phyloP scores from a whole-genome alignment of 2,888 invertebrate genomes.

The Sphaerolaimus hirsutus region DNA sequence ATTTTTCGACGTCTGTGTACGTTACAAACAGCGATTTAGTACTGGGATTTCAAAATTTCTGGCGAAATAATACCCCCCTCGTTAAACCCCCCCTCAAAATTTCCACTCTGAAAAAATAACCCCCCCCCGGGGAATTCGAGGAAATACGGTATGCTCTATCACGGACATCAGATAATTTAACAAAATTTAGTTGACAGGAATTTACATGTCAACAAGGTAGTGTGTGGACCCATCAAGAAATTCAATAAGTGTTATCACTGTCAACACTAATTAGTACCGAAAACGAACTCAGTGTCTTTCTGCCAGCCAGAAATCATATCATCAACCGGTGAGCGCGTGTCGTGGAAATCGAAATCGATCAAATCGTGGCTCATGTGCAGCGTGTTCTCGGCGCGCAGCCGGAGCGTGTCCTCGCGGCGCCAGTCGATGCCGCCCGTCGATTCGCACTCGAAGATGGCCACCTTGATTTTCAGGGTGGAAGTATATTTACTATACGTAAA shows the following conservation, averaged over 20 bases:
- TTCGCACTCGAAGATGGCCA: constrained; percentile 95
- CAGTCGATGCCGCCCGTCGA: constrained; percentile 49
- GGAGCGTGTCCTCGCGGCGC: constrained; percentile 16
- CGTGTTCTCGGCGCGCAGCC: background rate
- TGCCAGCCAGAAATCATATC: constrained; percentile 1
- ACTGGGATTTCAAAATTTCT: no score
- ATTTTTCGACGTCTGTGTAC: no score
- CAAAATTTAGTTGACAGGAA: no score
- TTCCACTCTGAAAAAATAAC: no score
- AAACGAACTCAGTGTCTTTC: background rate
- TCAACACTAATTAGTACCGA: background rate
- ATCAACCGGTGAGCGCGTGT: constrained; percentile 7
- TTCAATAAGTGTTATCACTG: background rate
- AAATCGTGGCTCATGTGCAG: background rate
- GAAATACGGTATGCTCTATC: no score
- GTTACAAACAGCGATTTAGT: no score
- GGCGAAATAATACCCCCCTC: no score
- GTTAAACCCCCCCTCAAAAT: no score
- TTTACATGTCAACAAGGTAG: no score
- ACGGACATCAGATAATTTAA: no score
- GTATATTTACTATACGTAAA: background rate
- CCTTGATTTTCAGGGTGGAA: constrained; percentile 26
- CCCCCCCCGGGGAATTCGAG: no score
- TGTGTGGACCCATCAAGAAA: background rate
- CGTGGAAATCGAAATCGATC: constrained; percentile 5